phyloP scores from a whole-genome alignment of 2,797 vertebrate genomes.

The Somateria mollissima region DNA sequence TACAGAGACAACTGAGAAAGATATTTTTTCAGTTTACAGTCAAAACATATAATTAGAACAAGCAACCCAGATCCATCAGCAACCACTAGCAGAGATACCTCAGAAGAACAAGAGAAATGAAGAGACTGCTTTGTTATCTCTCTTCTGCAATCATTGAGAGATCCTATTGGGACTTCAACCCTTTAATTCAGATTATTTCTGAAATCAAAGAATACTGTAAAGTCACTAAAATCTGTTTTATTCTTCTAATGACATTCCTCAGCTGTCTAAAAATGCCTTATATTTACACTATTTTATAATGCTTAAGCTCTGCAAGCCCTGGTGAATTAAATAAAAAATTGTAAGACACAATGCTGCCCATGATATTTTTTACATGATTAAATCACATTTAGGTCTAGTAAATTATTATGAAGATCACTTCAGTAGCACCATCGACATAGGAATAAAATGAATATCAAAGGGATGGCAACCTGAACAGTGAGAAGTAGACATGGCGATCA shows the following conservation, averaged over 20 bases:
- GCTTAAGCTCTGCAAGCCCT: neutral
- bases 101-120: neutral
- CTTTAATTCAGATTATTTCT: neutral
- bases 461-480: neutral
- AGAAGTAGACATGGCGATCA: neutral
- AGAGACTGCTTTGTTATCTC: neutral
- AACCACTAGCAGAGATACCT: neutral
- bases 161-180: neutral
- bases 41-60: neutral
- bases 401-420: neutral
- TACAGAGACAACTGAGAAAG: neutral
- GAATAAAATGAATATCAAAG: neutral
- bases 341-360: neutral
- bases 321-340: neutral
- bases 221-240: neutral
- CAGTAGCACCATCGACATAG: neutral
- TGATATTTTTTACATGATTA: neutral
- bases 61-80: neutral
- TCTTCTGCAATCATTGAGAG: neutral
- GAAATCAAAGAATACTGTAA: neutral
- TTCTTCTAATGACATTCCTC: neutral
- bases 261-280: neutral
- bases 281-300: neutral
- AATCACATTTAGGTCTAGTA: neutral
- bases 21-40: neutral